Base-by-base conservation (phyloP, 2,797 vertebrate species). In the Menidia menidia region DNA sequence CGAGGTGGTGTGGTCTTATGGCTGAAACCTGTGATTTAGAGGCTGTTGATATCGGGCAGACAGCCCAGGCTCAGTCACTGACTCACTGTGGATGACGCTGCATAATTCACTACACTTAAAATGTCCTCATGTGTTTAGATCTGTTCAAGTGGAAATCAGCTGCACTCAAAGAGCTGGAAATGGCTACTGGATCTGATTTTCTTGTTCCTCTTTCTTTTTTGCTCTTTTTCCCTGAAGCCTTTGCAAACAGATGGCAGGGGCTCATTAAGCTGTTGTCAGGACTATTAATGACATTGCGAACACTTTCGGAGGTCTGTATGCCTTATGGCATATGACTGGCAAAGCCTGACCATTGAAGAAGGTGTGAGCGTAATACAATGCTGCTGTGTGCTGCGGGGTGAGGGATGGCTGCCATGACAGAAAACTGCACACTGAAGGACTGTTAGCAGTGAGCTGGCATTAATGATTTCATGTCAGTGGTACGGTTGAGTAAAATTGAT, bases 201-300 rank as follows among this genome's bases (percentile, higher is more conserved):
- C 74, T 80, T 79, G 64, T 88, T 86, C 73, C 78, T 85, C 72
- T 73, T 75, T 25, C 25, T 25, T 25, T 25, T 25, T 25, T 25
- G 25, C 75, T 30, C 16, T 75, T 66, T 78, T 85, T 75, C 78
- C 80, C 86, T 69, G 75, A 78, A 91, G 87, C 83, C 83, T 93
- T 90, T 83, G 90, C 93, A 92, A 93, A 94, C 92, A 94, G 89
- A 94, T 91, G 93, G 90, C 84, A 77, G 78, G 71, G 79, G 78
- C 90, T 93, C 90, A 94, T 94, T 92, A 93, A 91, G 90, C 92
- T 89, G 88, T 93, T 93, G 92, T 94, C 92, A 90, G 85, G 90
- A 89, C 90, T 91, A 88, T 91, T 89, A 92, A 92, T 93, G 92
- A 93, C 84, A 91, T 87, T 86, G 88, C 84, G 90, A 92, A 88